Base-by-base conservation (phyloP, 2,797 vertebrate genomes). In the Coregonus sp. region DNA sequence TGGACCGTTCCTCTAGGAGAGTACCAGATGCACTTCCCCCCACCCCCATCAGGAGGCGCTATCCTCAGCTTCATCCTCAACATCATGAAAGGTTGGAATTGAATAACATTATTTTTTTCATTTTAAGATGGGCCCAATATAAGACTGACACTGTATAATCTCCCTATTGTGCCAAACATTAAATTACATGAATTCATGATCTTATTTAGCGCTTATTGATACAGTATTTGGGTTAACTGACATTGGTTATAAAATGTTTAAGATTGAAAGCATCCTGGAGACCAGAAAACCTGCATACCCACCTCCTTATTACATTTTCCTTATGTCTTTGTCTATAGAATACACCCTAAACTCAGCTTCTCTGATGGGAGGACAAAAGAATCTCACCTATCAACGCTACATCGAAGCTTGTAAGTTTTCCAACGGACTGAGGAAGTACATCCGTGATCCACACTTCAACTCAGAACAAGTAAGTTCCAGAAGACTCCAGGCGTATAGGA, bases 351-450 rank as follows among this genome's bases (percentile, higher is more conserved):
- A 82, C 2, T 31, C 91, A 2, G 80, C 73, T 0, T 92, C 91
- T 3, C 70, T 95, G 69, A 72, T 66, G 0, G 87, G 61, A 14
- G 73, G 87, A 0, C 18, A 92, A 35, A 87, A 89, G n/a, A 84
- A 84, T 2, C 75, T 90, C 79, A 75, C 92, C 7, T 98, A 96
- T 84, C 96, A 98, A 11, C 91, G 51, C 37, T 95, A 96, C 0
- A 81, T 94, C 20, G 96, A 98, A 88, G 94, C 95, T 0, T 89
- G 96, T 50, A 99, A 98, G 86, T 98, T 97, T 85, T 93, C 94
- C 12, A 93, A 93, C 2, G 93, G 94, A 66, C 89, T 95, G n/a
- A 95, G 83, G 84, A 84, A 84, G 56, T 80, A 76, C 5, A 88
- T 96, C 71, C 85, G 80, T 14, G 95, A 97, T 77, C 94, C 95